Percentiles rank a stretch among this genome's conserved stretches.
phyloP scores from a whole-genome alignment of 2,888 invertebrate genomes.

The Leucania comma region DNA sequence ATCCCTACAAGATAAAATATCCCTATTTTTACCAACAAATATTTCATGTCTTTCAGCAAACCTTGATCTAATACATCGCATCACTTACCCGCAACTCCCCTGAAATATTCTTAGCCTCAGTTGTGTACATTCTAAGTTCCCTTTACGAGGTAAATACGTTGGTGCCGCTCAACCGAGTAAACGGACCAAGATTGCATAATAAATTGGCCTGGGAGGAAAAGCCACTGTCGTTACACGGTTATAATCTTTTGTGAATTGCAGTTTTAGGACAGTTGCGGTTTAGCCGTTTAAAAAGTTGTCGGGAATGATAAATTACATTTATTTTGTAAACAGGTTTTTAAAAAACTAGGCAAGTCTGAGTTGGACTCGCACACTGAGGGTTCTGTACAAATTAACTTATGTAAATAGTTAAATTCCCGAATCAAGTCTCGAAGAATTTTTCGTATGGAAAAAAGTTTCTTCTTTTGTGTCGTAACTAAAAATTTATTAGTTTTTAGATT shows the following conservation, averaged over 20 bases:
- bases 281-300: too few relatives aligned
- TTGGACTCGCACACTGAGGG: too few relatives aligned
- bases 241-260: conserved; percentile 36
- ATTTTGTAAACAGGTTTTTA: too few relatives aligned
- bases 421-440: too few relatives aligned
- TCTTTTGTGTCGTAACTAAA: too few relatives aligned
- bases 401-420: too few relatives aligned
- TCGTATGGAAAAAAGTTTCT: too few relatives aligned
- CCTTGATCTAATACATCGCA: conserved; percentile 52
- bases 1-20: not conserved
- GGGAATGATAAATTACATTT: too few relatives aligned
- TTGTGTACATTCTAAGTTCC: conserved; percentile 40
- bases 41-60: conserved; percentile 28
- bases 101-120: conserved; percentile 31
- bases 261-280: not conserved
- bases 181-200: conserved; percentile 55
- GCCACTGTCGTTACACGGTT: conserved; percentile 25
- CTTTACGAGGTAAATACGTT: conserved; percentile 43
- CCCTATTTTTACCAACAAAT: conserved; percentile 10
- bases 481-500: too few relatives aligned
- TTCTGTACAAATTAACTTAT: too few relatives aligned
- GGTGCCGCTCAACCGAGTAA: conserved; percentile 44
- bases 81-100: conserved; percentile 43
- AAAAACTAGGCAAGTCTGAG: too few relatives aligned
- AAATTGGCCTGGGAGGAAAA: conserved; percentile 50